phyloP scores from a whole-genome alignment of 2,888 invertebrate genomes.

The Argynnis bischoffii region DNA sequence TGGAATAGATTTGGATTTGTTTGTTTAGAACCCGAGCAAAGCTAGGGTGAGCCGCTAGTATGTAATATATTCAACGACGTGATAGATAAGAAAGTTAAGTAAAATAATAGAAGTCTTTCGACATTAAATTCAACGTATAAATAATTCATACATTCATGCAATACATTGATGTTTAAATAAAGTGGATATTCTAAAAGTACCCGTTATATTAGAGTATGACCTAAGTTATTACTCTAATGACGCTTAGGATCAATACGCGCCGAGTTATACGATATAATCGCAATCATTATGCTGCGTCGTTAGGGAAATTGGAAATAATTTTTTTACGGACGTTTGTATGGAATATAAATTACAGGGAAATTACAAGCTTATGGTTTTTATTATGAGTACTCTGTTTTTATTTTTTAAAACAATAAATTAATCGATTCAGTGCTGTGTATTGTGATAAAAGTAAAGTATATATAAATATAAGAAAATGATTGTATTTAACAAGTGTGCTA shows the following conservation, averaged over 20 bases:
- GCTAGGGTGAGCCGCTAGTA: too few species aligned
- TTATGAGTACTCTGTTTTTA: background rate
- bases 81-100: too few species aligned
- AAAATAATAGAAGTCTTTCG: too few species aligned
- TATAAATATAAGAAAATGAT: too few species aligned
- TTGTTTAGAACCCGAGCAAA: too few species aligned
- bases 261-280: slow-evolving; percentile 17
- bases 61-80: too few species aligned
- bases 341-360: background rate
- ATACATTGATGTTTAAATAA: background rate
- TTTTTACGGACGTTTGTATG: background rate
- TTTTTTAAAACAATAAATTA: background rate
- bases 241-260: slow-evolving; percentile 14
- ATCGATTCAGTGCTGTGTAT: too few species aligned
- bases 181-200: background rate
- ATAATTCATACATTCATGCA: background rate
- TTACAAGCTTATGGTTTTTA: background rate
- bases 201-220: slow-evolving; percentile 1
- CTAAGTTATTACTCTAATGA: slow-evolving; percentile 12
- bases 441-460: too few species aligned
- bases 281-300: slow-evolving; percentile 10
- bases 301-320: slow-evolving; percentile 1
- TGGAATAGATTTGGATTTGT: too few species aligned
- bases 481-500: too few species aligned
- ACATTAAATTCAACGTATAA: too few species aligned